Evolutionary conservation across 2,113 vertebrate genomes (phyloP).

Genomic region (Ginglymostoma cirratum): DNA sequence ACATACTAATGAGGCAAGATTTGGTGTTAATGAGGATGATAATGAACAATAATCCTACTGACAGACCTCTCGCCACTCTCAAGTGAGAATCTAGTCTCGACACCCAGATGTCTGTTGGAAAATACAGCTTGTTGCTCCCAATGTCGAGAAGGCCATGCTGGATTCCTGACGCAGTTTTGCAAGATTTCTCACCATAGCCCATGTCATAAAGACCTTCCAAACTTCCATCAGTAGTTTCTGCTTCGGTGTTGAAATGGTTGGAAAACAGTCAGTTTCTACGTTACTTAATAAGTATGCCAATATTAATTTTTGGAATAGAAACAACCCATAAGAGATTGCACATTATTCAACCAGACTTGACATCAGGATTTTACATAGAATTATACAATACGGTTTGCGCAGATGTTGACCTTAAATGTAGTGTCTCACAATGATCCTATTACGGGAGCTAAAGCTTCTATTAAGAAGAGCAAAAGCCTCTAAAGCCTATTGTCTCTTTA

Average conservation of each 20-base stretch:
- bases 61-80: too few relatives aligned
- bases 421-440: neutral
- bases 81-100: too few relatives aligned
- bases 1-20: too few relatives aligned
- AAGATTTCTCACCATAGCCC: too few relatives aligned
- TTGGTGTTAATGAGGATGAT: too few relatives aligned
- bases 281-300: neutral
- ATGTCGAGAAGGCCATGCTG: too few relatives aligned
- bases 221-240: neutral
- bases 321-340: neutral
- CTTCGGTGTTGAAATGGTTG: neutral
- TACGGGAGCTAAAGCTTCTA: neutral
- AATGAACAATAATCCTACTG: too few relatives aligned
- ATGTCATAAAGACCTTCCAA: too few relatives aligned
- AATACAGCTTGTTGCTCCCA: too few relatives aligned
- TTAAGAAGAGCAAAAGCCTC: neutral
- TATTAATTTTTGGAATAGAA: neutral
- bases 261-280: neutral
- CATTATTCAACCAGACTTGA: neutral
- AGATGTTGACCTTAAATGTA: neutral
- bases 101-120: too few relatives aligned
- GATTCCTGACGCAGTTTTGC: too few relatives aligned
- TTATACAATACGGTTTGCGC: neutral
- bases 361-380: neutral
- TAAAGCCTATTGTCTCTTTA: neutral